Conservation (phyloP, 2,113 vertebrate genomes). For the Leiothrix lutea region DNA sequence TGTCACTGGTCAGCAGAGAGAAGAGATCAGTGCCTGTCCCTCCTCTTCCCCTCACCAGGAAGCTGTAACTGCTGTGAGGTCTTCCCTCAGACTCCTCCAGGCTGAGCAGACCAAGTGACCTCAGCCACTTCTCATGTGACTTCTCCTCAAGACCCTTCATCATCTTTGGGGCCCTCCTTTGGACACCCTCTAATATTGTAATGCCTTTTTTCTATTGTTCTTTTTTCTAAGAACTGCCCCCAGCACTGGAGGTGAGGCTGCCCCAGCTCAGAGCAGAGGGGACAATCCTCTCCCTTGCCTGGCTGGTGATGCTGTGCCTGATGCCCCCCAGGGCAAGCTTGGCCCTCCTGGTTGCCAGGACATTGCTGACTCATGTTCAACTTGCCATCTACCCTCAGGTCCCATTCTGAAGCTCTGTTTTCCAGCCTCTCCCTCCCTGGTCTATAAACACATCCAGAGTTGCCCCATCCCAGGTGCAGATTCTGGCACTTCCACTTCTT, state of each 20-base stretch:
- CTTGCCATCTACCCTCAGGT: fast-evolving
- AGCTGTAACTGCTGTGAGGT: not conserved
- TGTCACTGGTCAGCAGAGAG: not conserved
- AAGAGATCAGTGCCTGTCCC: not conserved
- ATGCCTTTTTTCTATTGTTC: not conserved
- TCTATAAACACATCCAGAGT: too few species aligned
- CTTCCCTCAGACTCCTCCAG: not conserved
- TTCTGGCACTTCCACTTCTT: not conserved
- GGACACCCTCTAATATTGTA: fast-evolving
- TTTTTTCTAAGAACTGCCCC: fast-evolving
- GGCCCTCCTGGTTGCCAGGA: not conserved
- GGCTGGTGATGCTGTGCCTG: fast-evolving
- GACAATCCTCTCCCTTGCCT: not conserved
- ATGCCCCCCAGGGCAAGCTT: fast-evolving
- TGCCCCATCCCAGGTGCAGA: not conserved
- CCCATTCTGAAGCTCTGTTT: fast-evolving
- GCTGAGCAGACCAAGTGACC: not conserved
- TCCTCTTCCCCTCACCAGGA: fast-evolving
- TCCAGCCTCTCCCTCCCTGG: not conserved
- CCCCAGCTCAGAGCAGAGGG: not conserved
- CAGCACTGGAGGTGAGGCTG: not conserved
- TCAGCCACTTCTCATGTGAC: fast-evolving
- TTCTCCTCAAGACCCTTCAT: not conserved
- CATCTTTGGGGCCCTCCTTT: not conserved
- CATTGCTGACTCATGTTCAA: fast-evolving